phyloP scores from a whole-genome alignment of 2,797 vertebrate species.

The Pipistrellus kuhlii region DNA sequence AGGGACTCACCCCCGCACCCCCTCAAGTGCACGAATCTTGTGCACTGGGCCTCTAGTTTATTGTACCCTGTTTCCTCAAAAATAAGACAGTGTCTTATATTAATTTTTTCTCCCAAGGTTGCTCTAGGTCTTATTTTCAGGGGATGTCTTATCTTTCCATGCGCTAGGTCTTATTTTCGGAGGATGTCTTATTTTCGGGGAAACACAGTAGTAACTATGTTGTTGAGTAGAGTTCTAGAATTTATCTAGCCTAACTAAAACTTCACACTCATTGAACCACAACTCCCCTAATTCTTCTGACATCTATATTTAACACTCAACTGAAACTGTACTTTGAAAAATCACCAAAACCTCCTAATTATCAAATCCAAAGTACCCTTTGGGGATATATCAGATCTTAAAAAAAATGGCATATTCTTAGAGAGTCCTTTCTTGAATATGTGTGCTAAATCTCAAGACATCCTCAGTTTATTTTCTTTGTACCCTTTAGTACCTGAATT shows the following conservation, averaged over 20 bases:
- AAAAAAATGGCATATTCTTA: not conserved
- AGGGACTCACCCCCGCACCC: too few relatives aligned
- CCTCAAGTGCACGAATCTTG: too few relatives aligned
- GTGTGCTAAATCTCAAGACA: not conserved
- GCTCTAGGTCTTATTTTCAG: too few relatives aligned
- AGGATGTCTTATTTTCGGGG: too few relatives aligned
- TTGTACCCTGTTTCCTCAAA: too few relatives aligned
- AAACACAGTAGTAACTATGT: not conserved
- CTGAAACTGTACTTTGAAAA: not conserved
- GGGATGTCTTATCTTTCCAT: too few relatives aligned
- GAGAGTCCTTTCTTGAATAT: not conserved
- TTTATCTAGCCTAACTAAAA: not conserved
- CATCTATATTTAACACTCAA: not conserved
- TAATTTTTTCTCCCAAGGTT: too few relatives aligned
- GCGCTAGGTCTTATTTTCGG: too few relatives aligned
- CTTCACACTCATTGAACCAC: not conserved
- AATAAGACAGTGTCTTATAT: too few relatives aligned
- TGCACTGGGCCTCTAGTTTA: too few relatives aligned
- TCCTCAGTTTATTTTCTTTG: conserved; percentile 33
- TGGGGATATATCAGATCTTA: not conserved
- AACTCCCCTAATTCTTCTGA: not conserved
- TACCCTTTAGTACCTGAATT: not conserved
- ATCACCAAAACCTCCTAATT: not conserved
- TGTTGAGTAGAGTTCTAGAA: not conserved
- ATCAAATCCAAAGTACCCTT: not conserved